Evolutionary conservation across 1,140 invertebrate species (phyloP).

Genomic region (Heliothis virescens): DNA sequence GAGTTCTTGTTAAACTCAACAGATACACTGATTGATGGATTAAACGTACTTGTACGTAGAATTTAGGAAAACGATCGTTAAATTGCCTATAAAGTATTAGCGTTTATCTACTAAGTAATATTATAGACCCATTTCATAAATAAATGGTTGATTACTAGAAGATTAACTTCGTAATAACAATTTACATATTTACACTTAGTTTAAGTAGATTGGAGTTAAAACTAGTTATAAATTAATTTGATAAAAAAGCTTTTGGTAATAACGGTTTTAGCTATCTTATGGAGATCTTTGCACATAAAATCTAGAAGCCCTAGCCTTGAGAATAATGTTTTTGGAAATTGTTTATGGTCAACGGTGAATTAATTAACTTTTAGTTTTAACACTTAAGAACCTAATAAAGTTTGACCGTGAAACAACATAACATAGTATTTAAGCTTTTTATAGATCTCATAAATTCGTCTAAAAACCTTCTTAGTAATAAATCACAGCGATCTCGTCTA

Average conservation of each 20-base stretch:
- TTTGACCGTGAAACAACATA: too few species aligned
- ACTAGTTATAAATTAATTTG: background rate
- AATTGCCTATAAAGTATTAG: conserved; percentile 45
- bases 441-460: too few species aligned
- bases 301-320: background rate
- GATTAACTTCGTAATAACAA: conserved; percentile 12
- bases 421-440: too few species aligned
- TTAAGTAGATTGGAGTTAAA: background rate
- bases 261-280: background rate
- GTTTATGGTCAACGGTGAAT: conserved; percentile 3
- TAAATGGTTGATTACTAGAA: conserved; percentile 2
- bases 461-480: too few species aligned
- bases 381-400: background rate
- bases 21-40: conserved; percentile 57
- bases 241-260: background rate
- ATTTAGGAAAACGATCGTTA: conserved; percentile 51
- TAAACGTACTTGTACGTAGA: conserved; percentile 47
- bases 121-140: conserved; percentile 32
- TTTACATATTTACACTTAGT: conserved; percentile 20
- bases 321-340: background rate
- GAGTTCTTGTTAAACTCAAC: conserved; percentile 57
- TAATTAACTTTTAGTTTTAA: conserved; percentile 21
- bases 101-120: conserved; percentile 45
- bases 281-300: background rate
- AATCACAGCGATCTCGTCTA: too few species aligned